Evolutionary conservation across 2,797 vertebrate genomes (phyloP).

Genomic region (Acanthis flammea): DNA sequence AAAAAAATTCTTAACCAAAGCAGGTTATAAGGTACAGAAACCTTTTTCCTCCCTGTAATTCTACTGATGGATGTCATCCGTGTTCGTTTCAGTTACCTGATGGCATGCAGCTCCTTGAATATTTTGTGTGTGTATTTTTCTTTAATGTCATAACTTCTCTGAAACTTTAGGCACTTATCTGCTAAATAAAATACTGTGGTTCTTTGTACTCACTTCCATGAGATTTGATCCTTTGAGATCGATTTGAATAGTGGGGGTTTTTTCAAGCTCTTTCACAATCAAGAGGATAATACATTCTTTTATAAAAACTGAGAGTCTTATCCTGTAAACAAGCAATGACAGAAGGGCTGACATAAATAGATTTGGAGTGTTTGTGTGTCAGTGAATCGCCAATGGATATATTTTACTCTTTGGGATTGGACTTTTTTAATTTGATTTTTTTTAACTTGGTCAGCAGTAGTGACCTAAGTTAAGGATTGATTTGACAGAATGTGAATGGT

Average conservation of each 20-base stretch:
- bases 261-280: background rate
- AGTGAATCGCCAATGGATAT: background rate
- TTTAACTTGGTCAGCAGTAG: background rate
- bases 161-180: background rate
- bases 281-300: background rate
- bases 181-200: background rate
- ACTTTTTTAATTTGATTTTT: background rate
- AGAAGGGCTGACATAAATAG: background rate
- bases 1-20: background rate
- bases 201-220: background rate
- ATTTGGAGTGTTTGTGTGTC: background rate
- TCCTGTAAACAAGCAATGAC: background rate
- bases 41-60: background rate
- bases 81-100: background rate
- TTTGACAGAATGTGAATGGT: background rate
- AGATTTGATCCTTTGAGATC: background rate
- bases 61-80: rapidly evolving
- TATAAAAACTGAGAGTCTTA: background rate
- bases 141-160: background rate
- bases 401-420: background rate
- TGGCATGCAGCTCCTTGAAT: background rate
- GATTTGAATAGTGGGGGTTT: background rate
- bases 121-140: background rate
- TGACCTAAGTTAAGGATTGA: background rate
- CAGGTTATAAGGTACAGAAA: background rate